Conservation (phyloP, 2,888 invertebrate genomes). For the Aphrophora alni region DNA sequence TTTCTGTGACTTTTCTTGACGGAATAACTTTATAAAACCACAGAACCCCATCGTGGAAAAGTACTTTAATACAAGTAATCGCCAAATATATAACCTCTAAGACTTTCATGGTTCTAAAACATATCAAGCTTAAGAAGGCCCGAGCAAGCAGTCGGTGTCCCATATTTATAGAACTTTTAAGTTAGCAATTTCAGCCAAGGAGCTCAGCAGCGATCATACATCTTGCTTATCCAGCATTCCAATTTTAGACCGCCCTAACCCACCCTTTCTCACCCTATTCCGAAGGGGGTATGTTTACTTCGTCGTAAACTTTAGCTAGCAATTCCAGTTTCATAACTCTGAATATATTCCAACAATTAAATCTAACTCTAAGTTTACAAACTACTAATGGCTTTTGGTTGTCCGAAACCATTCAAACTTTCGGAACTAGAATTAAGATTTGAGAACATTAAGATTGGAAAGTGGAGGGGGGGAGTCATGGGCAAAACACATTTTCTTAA, state of each 20-base stretch:
- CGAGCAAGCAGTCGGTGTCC: neutral
- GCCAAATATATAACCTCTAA: neutral
- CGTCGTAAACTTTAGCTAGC: neutral
- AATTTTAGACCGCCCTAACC: neutral
- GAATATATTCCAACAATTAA: neutral
- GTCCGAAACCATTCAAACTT: neutral
- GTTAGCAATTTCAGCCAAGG: neutral
- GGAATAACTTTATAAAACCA: too few species aligned
- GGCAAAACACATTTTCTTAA: neutral
- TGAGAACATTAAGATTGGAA: neutral
- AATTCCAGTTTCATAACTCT: slow-evolving; percentile 2
- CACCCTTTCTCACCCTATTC: neutral
- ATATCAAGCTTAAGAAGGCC: neutral
- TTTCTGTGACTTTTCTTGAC: too few species aligned
- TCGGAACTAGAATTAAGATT: neutral
- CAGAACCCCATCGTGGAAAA: too few species aligned
- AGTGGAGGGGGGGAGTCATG: neutral
- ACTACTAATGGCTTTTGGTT: neutral
- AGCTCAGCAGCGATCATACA: neutral
- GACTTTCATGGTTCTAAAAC: neutral
- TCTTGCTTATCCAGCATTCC: slow-evolving; percentile 1
- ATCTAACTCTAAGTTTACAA: neutral
- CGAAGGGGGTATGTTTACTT: neutral
- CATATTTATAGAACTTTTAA: neutral
- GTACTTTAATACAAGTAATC: neutral